Percentiles rank a stretch among this genome's conserved stretches.
Evolutionary conservation across 2,797 vertebrate genomes (phyloP).

Genomic region (Poeciliopsis gracilis): DNA sequence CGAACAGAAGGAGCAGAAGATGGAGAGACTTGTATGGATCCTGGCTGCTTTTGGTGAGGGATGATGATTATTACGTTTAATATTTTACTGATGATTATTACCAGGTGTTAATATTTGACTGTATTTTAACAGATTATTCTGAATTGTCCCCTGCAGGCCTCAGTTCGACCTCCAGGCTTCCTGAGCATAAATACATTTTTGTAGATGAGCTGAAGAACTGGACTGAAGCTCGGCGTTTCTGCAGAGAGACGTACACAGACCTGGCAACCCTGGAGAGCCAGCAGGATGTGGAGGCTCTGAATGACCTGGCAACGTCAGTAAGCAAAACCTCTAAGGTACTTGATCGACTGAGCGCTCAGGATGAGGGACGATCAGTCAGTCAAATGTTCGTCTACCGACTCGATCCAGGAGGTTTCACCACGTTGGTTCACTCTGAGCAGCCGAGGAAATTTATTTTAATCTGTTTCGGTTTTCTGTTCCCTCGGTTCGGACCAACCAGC

Average conservation of each 20-base stretch:
- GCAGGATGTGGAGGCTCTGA: conserved; percentile 27
- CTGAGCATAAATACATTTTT: conserved; percentile 9
- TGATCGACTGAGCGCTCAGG: too few relatives aligned
- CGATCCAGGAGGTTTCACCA: too few relatives aligned
- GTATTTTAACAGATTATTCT: neutral
- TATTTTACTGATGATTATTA: neutral
- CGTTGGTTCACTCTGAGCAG: too few relatives aligned
- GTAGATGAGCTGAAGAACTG: conserved; percentile 18
- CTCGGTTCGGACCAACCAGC: too few relatives aligned
- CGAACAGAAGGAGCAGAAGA: neutral
- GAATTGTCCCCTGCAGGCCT: conserved; percentile 12
- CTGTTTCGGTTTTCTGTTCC: too few relatives aligned
- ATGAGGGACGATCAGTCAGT: too few relatives aligned
- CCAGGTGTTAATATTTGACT: too few relatives aligned
- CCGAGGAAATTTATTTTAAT: too few relatives aligned
- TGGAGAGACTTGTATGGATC: neutral
- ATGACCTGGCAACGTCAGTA: neutral
- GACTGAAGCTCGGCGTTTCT: conserved; percentile 27
- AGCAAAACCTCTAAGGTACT: fast-evolving
- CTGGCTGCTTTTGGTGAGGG: neutral
- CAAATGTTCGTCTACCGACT: too few relatives aligned
- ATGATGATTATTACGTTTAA: too few relatives aligned
- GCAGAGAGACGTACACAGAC: conserved; percentile 21
- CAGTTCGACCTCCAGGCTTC: neutral
- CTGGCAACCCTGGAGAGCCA: conserved; percentile 39